These are phyloP conservation scores for Caenorhabditis doughertyi DNA, from an alignment of 2,888 invertebrate species.

Conservation along the genomic window DNA sequence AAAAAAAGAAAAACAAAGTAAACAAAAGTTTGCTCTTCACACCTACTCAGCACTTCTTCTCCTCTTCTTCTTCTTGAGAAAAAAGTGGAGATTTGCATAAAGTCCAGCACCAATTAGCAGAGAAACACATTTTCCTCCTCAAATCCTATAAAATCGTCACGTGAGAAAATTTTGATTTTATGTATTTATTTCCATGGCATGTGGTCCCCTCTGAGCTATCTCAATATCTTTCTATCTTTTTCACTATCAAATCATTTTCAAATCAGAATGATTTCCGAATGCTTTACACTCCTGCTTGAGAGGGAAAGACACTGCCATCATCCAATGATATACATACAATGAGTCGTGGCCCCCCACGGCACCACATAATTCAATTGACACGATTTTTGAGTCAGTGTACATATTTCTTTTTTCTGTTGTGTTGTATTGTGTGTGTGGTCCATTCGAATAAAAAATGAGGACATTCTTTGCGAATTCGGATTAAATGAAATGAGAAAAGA, in stretches of 20 bases:
- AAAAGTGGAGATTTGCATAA: constrained; percentile 27
- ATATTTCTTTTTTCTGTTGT: constrained; percentile 18
- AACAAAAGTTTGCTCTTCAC: constrained; percentile 52
- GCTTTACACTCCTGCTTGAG: constrained; percentile 34
- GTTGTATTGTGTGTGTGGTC: constrained; percentile 21
- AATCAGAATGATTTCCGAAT: constrained; percentile 44
- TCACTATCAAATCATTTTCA: constrained; percentile 48
- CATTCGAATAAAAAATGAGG: constrained; percentile 34
- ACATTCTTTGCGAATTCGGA: neutral
- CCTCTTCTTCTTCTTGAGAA: too few relatives aligned
- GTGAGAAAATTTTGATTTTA: constrained; percentile 20
- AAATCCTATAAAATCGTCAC: constrained; percentile 10
- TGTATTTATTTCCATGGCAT: constrained; percentile 4
- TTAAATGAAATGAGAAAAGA: constrained; percentile 11
- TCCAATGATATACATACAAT: constrained; percentile 46
- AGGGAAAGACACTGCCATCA: constrained; percentile 8
- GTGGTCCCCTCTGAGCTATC: neutral
- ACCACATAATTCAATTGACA: constrained; percentile 62
- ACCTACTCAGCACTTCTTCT: constrained; percentile 34
- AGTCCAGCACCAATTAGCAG: constrained; percentile 39
- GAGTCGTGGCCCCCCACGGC: neutral
- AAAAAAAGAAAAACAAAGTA: constrained; percentile 41
- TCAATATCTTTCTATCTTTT: constrained; percentile 1
- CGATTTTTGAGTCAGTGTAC: constrained; percentile 50
- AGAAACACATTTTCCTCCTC: neutral